Evolutionary conservation across 1,140 invertebrate species (phyloP), one percentile per base, ranked within the genome.

Genomic region (Bombus haemorrhoidalis): DNA sequence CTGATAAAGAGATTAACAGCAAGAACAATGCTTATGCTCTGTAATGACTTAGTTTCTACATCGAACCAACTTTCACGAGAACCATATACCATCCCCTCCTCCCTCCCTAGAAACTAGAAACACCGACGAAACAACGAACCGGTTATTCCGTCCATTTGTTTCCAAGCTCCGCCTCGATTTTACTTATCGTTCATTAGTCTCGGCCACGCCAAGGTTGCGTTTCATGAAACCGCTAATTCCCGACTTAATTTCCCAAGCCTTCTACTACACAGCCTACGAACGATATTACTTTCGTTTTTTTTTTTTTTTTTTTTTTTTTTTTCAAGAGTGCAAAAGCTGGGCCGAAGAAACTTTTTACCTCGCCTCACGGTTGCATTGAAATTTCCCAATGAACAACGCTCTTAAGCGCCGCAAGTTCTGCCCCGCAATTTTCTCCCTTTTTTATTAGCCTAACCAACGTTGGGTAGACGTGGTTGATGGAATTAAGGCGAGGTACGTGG

Each of bases 1-100:
- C 92, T 90, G 93, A 94, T 94, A 94, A 94, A 93, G 92, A 93
- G 92, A 94, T 94, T 93, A 93, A 87, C 72, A 86, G 85, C 73
- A 85, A 85, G 91, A 93, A 92, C 92, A 90, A 93, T 91, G 86
- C 90, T 92, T 92, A 87, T 90, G 91, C 89, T 90, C 90, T 83
- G 37, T 77, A 82, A 82, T 75, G 78, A 81, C 71, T 81, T 28
- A 41, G 84, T 73, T 37, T 73, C 57, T 28, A n/a, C 43, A n/a
- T 32, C n/a, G 32, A 64, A 47, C 57, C 32, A 43, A 47, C 59
- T 74, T 39, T 59, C 39, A 25, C 28, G 13, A 37, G 37, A 32
- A 41, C 59, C 37, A 43, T 66, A 18, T 66, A 34, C 15, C 32
- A 62, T 1, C 28, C 68, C 57, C 71, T 47, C 64, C 69, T 43